Conservation (phyloP, 2,888 invertebrate species). For the Alentia gelatinosa region DNA sequence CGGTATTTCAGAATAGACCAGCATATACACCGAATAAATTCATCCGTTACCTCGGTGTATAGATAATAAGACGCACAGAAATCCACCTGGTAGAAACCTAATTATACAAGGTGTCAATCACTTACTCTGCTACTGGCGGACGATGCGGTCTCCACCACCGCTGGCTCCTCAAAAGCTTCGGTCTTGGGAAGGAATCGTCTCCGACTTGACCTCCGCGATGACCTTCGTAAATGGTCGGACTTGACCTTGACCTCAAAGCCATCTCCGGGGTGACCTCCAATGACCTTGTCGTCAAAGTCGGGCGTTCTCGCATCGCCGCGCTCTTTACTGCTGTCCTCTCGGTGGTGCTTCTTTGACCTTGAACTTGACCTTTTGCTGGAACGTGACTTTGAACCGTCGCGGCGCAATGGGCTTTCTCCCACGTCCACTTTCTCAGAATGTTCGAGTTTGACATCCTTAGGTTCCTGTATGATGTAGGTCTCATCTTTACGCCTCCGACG, state of each 20-base stretch:
- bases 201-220: slow-evolving; percentile 32
- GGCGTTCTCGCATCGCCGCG: background rate
- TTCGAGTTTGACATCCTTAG: background rate
- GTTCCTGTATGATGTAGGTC: background rate
- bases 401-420: background rate
- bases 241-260: background rate
- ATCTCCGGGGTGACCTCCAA: slow-evolving; percentile 31
- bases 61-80: no score
- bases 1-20: no score
- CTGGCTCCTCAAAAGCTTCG: background rate
- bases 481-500: background rate
- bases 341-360: background rate
- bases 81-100: no score
- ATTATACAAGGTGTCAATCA: no score
- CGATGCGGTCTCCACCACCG: background rate
- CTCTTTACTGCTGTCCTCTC: background rate
- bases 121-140: background rate
- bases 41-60: no score
- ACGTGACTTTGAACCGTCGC: slow-evolving; percentile 15
- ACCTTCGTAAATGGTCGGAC: slow-evolving; percentile 21
- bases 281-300: slow-evolving; percentile 30
- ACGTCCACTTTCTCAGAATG: background rate
- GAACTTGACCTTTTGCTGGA: slow-evolving; percentile 24
- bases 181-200: background rate
- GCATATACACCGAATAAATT: no score